Evolutionary conservation across 2,797 vertebrate genomes (phyloP).

Genomic region (Varecia variegata): DNA sequence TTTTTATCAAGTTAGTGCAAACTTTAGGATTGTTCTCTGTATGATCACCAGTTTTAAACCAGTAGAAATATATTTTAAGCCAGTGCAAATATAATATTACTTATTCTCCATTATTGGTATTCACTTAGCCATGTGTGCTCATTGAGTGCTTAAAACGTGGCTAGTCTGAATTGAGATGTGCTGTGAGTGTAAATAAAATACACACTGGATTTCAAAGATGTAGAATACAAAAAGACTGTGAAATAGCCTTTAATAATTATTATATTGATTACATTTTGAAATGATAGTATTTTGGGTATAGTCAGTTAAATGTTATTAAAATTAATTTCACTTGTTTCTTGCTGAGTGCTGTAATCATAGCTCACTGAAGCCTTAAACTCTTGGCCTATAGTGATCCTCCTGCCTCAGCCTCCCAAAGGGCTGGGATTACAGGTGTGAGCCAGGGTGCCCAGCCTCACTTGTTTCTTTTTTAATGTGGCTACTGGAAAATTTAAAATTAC

Average conservation of each 20-base stretch:
- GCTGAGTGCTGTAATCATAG: not conserved
- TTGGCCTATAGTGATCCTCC: not conserved
- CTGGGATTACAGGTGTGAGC: not conserved
- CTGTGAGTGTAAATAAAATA: conserved; percentile 5
- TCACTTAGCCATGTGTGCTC: not conserved
- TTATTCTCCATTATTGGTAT: not conserved
- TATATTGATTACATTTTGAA: conserved; percentile 16
- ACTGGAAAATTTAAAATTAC: not conserved
- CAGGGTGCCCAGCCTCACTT: not conserved
- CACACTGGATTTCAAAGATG: not conserved
- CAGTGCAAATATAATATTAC: not conserved
- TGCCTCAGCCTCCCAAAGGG: not conserved
- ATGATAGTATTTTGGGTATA: not conserved
- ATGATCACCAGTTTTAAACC: not conserved
- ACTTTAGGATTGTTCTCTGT: not conserved
- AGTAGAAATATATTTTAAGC: not conserved
- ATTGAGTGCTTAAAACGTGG: not conserved
- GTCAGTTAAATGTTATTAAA: not conserved
- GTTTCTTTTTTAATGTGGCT: conserved; percentile 13
- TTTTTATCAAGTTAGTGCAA: not conserved
- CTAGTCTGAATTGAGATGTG: not conserved
- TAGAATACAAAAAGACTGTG: not conserved
- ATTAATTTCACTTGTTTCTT: conserved; percentile 27
- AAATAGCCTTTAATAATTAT: not conserved
- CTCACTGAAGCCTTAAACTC: not conserved